phyloP scores from a whole-genome alignment of 2,797 vertebrate species.

The Steatocranus sp. region DNA sequence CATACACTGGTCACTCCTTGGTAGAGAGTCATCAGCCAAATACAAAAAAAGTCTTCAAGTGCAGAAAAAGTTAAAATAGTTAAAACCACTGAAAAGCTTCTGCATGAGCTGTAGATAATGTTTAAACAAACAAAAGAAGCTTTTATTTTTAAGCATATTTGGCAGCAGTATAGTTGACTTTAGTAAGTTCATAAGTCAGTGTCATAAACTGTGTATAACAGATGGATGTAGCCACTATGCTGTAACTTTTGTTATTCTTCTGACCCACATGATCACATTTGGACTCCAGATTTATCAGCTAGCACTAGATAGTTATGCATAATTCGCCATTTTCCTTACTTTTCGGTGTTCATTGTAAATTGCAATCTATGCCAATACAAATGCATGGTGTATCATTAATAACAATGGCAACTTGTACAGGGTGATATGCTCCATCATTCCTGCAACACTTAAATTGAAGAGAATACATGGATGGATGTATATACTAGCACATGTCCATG shows the following conservation, averaged over 20 bases:
- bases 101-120: not conserved
- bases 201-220: not conserved
- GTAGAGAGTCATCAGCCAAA: not conserved
- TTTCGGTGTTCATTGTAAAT: not conserved
- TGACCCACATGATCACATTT: not conserved
- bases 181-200: not conserved
- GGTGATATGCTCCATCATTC: not conserved
- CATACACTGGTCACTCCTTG: conserved; percentile 38
- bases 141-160: not conserved
- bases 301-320: not conserved
- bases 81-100: not conserved
- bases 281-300: not conserved
- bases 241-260: not conserved
- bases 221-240: not conserved
- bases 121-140: not conserved
- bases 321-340: not conserved
- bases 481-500: not conserved
- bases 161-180: not conserved
- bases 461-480: not conserved
- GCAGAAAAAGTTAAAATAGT: not conserved
- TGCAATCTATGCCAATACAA: not conserved
- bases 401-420: not conserved
- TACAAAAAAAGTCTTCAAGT: not conserved
- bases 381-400: not conserved
- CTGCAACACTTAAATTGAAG: not conserved